Conservation (phyloP, 2,797 vertebrate species). For the Aeoliscus strigatus region DNA sequence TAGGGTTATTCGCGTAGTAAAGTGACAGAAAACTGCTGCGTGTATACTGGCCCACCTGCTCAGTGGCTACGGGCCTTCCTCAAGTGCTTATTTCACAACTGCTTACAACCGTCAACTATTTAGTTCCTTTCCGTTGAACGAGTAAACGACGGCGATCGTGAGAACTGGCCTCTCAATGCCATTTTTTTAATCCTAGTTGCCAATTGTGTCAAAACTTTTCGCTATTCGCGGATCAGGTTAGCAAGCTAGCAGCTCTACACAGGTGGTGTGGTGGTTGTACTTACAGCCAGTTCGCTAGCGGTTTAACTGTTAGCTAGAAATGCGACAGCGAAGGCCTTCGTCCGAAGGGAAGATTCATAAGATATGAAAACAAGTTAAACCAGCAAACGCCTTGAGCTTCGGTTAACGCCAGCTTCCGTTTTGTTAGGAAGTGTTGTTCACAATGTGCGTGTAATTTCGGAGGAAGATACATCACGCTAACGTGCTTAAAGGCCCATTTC, state of each 20-base stretch:
- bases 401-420: background rate
- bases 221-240: constrained; percentile 23
- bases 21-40: constrained; percentile 63
- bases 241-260: constrained; percentile 44
- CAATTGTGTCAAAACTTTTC: background rate
- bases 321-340: constrained; percentile 43
- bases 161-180: background rate
- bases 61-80: constrained; percentile 61
- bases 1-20: constrained; percentile 33
- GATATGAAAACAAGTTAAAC: background rate
- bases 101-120: background rate
- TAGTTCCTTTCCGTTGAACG: accelerated
- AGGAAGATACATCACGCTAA: constrained; percentile 34
- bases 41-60: constrained; percentile 71
- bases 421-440: background rate
- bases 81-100: constrained; percentile 34
- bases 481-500: constrained; percentile 55
- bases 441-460: constrained; percentile 16
- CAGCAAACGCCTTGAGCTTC: background rate
- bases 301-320: constrained; percentile 33
- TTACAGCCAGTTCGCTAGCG: constrained; percentile 41
- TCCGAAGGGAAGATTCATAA: constrained; percentile 1
- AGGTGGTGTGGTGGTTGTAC: constrained; percentile 53
- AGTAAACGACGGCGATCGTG: background rate
- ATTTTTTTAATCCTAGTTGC: background rate